These are phyloP conservation scores for Takifugu rubripes DNA, from an alignment of 2,797 vertebrate genomes.

Conservation along the genomic window DNA sequence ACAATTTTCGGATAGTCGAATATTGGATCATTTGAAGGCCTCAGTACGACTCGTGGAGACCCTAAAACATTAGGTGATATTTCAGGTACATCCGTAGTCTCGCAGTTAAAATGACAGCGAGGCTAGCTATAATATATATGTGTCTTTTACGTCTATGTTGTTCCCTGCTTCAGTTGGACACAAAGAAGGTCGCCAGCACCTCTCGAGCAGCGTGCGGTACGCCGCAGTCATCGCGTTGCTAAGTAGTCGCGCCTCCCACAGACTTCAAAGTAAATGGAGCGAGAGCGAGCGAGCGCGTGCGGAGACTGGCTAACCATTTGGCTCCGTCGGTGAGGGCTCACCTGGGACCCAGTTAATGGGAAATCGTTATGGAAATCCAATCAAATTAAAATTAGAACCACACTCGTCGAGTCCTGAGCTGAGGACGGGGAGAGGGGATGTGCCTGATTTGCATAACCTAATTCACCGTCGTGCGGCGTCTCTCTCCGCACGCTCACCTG, in stretches of 20 bases:
- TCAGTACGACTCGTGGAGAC: too few species aligned
- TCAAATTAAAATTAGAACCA: constrained; percentile 68
- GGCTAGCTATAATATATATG: too few species aligned
- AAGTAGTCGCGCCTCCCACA: constrained; percentile 36
- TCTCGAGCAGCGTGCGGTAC: too few species aligned
- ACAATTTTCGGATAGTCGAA: too few species aligned
- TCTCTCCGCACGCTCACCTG: constrained; percentile 20
- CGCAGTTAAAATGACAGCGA: too few species aligned
- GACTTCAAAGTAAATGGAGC: constrained; percentile 27
- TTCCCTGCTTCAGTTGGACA: too few species aligned
- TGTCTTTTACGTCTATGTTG: too few species aligned
- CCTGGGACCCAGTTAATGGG: constrained; percentile 61
- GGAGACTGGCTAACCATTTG: constrained; percentile 32
- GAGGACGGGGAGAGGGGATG: constrained; percentile 44
- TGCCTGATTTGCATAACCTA: constrained; percentile 62
- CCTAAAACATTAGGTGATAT: too few species aligned
- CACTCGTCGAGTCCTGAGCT: constrained; percentile 48
- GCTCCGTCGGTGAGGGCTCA: constrained; percentile 48
- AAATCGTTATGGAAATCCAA: constrained; percentile 73
- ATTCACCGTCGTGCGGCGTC: constrained; percentile 48
- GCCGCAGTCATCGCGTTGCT: constrained; percentile 7
- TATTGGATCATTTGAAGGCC: too few species aligned
- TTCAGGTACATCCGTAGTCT: too few species aligned
- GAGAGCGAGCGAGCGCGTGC: constrained; percentile 3
- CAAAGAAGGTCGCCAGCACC: too few species aligned